Evolutionary conservation across 2,797 vertebrate species (phyloP).

Genomic region (Mormyrus hasselquistii): DNA sequence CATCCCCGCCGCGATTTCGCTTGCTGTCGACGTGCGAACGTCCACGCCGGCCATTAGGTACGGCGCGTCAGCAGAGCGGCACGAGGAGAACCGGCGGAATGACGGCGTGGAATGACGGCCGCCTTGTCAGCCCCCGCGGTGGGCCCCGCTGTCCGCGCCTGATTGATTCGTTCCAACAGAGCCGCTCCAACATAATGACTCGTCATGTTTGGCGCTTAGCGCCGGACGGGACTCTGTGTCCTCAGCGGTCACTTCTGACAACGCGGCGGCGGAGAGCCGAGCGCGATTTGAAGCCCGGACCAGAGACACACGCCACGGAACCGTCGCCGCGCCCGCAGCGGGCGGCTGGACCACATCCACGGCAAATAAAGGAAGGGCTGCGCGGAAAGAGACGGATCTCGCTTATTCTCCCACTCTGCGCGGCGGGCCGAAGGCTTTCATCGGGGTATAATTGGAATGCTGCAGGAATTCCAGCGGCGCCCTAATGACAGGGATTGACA

Average conservation of each 20-base stretch:
- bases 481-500: constrained; percentile 30
- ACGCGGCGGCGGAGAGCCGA: not conserved
- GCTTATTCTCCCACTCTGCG: constrained; percentile 24
- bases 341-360: not conserved
- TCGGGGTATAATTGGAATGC: constrained; percentile 40
- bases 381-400: constrained; percentile 23
- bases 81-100: not conserved
- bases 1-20: not conserved
- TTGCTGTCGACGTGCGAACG: not conserved
- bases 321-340: not conserved
- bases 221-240: not conserved
- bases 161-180: constrained; percentile 14
- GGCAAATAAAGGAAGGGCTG: too few species aligned
- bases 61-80: not conserved
- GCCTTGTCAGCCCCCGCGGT: not conserved
- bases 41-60: not conserved
- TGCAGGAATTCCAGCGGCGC: constrained; percentile 27
- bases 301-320: not conserved
- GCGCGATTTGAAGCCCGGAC: not conserved
- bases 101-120: not conserved
- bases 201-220: not conserved
- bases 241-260: not conserved
- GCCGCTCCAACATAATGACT: not conserved
- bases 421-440: not conserved
- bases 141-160: not conserved